Base-by-base conservation (phyloP, 2,888 invertebrate species). In the Seira musarum region DNA sequence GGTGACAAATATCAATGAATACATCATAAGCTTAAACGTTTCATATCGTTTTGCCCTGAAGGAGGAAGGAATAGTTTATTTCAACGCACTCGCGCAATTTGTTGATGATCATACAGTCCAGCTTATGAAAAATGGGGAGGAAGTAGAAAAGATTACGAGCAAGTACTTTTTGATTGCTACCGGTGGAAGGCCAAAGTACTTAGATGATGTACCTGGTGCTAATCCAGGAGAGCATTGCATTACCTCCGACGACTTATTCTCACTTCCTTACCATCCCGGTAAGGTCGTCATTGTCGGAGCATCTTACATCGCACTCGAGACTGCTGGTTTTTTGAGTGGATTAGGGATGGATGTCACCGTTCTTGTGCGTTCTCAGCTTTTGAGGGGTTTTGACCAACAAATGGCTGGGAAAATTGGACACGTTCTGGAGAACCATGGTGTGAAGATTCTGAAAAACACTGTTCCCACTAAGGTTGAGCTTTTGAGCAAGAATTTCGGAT, bases 221-320 rank as follows among this genome's bases (percentile, higher is more conserved):
- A 15, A n/a, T 49, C 75, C 69, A 21, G 81, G 74, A 19, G 90
- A 91, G 85, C 89, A 88, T 84, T 88, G 90, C 74, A 91, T 92
- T 68, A 90, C 91, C 3, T 91, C 91, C 67, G 92, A 92, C 87
- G 92, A 92, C 87, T 84, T 92, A 8, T 92, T 92, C 87, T 89
- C 90, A 0, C 87, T 92, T 67, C 87, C 88, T 1, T 87, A 90
- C 65, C 85, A 87, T 70, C 91, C 91, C 2, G 91, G 91, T 0
- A 91, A 90, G 86, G 67, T 72, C 70, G 88, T 92, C 57, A 88
- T 91, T 25, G 89, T 92, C 2, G 92, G 92, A 21, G 92, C 91
- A 0, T 91, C 91, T 1, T 92, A 91, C 87, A 90, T 92, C 40
- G 90, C 91, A 17, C 87, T 92, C 66, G 92, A 92, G 87, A 91